phyloP scores from a whole-genome alignment of 2,888 invertebrate species.

The Plemyria rubiginata region DNA sequence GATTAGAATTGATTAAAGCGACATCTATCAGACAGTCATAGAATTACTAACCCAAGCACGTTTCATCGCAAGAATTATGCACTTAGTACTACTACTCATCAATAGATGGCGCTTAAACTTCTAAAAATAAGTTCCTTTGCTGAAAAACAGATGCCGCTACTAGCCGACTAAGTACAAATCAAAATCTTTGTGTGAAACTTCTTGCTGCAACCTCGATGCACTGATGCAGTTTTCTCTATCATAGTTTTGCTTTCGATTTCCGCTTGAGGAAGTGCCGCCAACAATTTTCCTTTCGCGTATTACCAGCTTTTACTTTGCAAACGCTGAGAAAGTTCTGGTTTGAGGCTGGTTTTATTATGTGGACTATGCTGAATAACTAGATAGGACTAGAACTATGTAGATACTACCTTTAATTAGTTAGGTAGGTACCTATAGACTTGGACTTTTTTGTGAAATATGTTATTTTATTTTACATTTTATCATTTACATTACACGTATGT shows the following conservation, averaged over 20 bases:
- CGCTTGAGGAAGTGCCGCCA: slow-evolving; percentile 75
- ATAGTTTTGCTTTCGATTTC: slow-evolving; percentile 80
- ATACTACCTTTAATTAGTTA: not conserved
- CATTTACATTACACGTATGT: no score
- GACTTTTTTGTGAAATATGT: no score
- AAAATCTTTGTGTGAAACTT: not conserved
- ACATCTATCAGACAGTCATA: slow-evolving; percentile 50
- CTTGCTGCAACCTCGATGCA: slow-evolving; percentile 33
- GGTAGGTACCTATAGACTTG: not conserved
- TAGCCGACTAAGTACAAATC: slow-evolving; percentile 2
- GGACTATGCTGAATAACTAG: not conserved
- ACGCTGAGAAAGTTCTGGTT: slow-evolving; percentile 57
- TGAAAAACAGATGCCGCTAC: slow-evolving; percentile 59
- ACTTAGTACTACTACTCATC: slow-evolving; percentile 28
- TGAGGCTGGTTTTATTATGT: slow-evolving; percentile 1
- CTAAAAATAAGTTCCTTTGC: slow-evolving; percentile 37
- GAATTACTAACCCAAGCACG: slow-evolving; percentile 38
- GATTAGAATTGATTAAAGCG: slow-evolving; percentile 38
- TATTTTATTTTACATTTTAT: no score
- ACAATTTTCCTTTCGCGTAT: slow-evolving; percentile 77
- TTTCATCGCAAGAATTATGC: not conserved
- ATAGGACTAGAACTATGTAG: no score
- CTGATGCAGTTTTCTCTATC: slow-evolving; percentile 74
- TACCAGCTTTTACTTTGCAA: slow-evolving; percentile 72
- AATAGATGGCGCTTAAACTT: slow-evolving; percentile 58